A percentile compares a stretch with the other conserved stretches of the same genome.
Conservation (phyloP, 2,113 vertebrate genomes). For the Rostratula benghalensis region DNA sequence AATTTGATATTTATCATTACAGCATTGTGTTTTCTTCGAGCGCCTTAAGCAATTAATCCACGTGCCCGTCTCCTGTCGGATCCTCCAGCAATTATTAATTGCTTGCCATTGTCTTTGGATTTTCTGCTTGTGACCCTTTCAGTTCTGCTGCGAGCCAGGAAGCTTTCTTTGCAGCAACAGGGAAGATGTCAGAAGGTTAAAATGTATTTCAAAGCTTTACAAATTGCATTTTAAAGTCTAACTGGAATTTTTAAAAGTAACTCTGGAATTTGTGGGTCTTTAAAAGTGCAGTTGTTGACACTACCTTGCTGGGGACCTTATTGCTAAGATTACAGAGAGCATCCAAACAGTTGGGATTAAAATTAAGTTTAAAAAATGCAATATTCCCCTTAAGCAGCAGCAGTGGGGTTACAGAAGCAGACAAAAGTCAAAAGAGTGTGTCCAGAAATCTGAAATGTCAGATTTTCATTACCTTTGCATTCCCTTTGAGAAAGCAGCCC, state of each 20-base stretch:
- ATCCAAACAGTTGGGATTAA: neutral
- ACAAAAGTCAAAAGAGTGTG: conserved; percentile 36
- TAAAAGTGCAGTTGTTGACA: neutral
- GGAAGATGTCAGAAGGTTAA: neutral
- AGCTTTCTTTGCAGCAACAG: neutral
- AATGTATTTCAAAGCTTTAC: neutral
- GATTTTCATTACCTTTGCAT: conserved; percentile 43
- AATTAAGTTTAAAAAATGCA: neutral
- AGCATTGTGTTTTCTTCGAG: neutral
- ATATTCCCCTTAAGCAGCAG: neutral
- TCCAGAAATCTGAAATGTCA: conserved; percentile 55
- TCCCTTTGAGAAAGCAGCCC: conserved; percentile 35
- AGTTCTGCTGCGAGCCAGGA: neutral
- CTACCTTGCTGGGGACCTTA: neutral
- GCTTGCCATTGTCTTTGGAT: conserved; percentile 27
- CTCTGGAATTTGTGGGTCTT: neutral
- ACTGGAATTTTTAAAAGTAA: neutral
- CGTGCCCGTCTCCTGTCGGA: neutral
- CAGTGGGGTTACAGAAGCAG: conserved; percentile 1
- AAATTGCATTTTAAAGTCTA: conserved; percentile 4
- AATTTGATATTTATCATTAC: conserved; percentile 23
- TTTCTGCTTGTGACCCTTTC: conserved; percentile 25
- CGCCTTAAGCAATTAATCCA: conserved; percentile 29
- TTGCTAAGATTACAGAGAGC: neutral
- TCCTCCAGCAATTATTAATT: conserved; percentile 36